These are phyloP conservation scores for Baccha elongata DNA, from an alignment of 2,888 invertebrate species.

Conservation along the genomic window DNA sequence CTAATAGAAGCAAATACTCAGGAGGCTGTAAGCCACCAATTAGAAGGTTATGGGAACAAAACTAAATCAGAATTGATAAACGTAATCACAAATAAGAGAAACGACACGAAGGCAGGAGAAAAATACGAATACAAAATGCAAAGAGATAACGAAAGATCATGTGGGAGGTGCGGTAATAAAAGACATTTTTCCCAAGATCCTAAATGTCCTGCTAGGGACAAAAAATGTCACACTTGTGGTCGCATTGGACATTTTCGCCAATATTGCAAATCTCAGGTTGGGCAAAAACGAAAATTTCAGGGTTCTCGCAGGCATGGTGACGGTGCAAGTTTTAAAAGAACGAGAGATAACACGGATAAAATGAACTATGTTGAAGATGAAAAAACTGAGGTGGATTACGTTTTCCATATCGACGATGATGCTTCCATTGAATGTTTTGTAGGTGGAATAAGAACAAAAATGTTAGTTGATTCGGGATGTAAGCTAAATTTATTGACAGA, in stretches of 20 bases:
- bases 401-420: conserved; percentile 26
- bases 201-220: conserved; percentile 7
- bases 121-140: conserved; percentile 3
- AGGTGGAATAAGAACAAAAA: not conserved
- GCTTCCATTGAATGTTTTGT: conserved; percentile 1
- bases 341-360: conserved; percentile 1
- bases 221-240: conserved; percentile 25
- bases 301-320: not conserved
- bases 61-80: not conserved
- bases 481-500: conserved; percentile 19
- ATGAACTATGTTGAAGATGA: conserved; percentile 20
- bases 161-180: conserved; percentile 18
- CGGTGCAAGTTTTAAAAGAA: not conserved
- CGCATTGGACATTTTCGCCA: conserved; percentile 5
- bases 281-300: not conserved
- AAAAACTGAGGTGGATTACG: conserved; percentile 16
- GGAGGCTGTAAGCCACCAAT: conserved; percentile 10
- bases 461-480: conserved; percentile 33
- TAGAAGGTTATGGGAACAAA: conserved; percentile 7
- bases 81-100: conserved; percentile 9
- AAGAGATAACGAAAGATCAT: not conserved
- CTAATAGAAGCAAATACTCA: conserved; percentile 18
- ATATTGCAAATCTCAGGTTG: no score
- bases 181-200: conserved; percentile 5
- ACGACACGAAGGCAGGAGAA: not conserved